A percentile compares a stretch with the other conserved stretches of the same genome.
phyloP scores from a whole-genome alignment of 37 sponge, comb jelly and placozoan species.

The Mnemiopsis leidyi region DNA sequence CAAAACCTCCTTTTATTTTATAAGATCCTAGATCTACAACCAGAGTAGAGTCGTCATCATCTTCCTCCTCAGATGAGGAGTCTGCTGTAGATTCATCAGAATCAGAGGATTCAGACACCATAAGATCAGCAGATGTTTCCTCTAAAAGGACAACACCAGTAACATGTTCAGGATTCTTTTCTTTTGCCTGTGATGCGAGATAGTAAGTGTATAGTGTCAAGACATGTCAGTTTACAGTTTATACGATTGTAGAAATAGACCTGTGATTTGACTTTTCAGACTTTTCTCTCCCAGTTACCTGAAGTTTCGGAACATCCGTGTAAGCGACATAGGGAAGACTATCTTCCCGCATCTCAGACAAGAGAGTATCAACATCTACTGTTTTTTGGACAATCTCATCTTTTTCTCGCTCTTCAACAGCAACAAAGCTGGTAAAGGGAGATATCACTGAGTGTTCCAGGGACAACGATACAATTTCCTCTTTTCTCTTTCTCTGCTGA shows the following conservation, averaged over 20 bases:
- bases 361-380: constrained; percentile 81
- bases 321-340: constrained; percentile 87
- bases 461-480: constrained; percentile 5
- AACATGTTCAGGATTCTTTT: no score
- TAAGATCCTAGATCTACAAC: neutral
- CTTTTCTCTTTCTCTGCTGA: neutral
- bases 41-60: neutral
- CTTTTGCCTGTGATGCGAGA: no score
- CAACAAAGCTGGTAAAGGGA: constrained; percentile 96
- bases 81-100: neutral
- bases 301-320: constrained; percentile 70
- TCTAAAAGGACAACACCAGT: no score
- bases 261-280: no score
- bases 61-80: neutral
- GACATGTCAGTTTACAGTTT: no score
- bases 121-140: no score
- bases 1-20: constrained; percentile 84
- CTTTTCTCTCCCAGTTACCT: neutral
- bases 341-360: constrained; percentile 78
- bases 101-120: no score
- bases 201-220: no score
- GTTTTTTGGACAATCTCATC: constrained; percentile 66
- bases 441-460: constrained; percentile 43
- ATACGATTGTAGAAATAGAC: no score
- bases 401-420: constrained; percentile 91